Percentiles rank a stretch among this genome's conserved stretches.
Conservation (phyloP, 2,888 invertebrate species). For the Tuberolachnus salignus region DNA sequence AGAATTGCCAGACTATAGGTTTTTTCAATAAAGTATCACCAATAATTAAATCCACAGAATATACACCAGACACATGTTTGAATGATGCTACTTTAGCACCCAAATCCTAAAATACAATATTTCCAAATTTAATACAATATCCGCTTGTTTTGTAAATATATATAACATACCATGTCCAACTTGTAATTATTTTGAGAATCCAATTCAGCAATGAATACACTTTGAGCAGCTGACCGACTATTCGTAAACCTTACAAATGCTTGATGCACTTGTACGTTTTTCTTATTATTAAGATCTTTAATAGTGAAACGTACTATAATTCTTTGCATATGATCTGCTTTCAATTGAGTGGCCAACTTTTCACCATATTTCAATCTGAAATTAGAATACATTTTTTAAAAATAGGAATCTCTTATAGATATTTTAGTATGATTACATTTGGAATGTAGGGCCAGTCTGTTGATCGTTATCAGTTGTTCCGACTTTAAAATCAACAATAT, state of each 20-base stretch:
- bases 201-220: constrained; percentile 91
- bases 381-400: constrained; percentile 43
- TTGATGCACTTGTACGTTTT: constrained; percentile 80
- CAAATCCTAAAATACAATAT: constrained; percentile 69
- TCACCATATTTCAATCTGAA: constrained; percentile 75
- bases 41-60: constrained; percentile 81
- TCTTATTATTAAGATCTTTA: constrained; percentile 72
- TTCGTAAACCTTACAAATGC: constrained; percentile 83
- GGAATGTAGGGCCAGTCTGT: constrained; percentile 60
- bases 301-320: constrained; percentile 81
- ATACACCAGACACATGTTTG: constrained; percentile 75
- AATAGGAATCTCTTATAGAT: constrained; percentile 27
- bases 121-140: background rate
- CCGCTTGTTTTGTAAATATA: background rate
- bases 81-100: constrained; percentile 81
- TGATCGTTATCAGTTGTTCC: constrained; percentile 91
- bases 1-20: constrained; percentile 86
- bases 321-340: constrained; percentile 90
- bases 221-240: constrained; percentile 74
- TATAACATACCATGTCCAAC: constrained; percentile 79
- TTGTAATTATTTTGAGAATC: constrained; percentile 79
- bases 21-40: constrained; percentile 91
- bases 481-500: constrained; percentile 79
- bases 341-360: constrained; percentile 72
- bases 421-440: constrained; percentile 11